A percentile compares a stretch with the other conserved stretches of the same genome.
Evolutionary conservation across 2,113 vertebrate genomes (phyloP).

Genomic region (Coracopsis vasa): DNA sequence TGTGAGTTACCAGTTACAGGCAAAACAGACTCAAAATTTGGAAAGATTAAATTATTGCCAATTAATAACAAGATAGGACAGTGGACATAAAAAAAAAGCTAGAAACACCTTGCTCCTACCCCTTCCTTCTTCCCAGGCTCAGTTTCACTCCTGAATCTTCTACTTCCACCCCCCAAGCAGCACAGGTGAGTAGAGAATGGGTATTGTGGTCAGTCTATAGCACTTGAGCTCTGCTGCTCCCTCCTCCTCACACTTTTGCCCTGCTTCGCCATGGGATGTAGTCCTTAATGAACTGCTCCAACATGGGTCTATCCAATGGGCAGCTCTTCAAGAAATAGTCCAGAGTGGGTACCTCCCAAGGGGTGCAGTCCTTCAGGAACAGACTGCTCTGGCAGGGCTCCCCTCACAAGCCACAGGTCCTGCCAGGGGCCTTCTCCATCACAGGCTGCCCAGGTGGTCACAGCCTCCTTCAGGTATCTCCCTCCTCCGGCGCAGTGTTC

Average conservation of each 20-base stretch:
- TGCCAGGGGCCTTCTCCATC: background rate
- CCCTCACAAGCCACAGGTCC: background rate
- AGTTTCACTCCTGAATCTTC: background rate
- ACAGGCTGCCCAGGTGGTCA: accelerated
- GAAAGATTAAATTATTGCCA: background rate
- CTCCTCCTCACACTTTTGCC: background rate
- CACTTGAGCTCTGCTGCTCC: background rate
- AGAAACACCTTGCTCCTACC: accelerated
- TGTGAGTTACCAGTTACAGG: no score
- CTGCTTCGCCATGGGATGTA: background rate
- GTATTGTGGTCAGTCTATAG: background rate
- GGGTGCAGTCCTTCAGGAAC: background rate
- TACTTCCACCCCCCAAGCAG: background rate
- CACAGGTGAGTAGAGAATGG: background rate
- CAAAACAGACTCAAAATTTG: background rate
- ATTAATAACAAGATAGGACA: background rate
- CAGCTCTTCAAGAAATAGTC: background rate
- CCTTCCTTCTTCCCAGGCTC: background rate
- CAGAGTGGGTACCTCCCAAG: accelerated
- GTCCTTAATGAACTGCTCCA: background rate
- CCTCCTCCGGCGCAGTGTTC: accelerated
- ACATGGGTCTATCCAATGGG: no score
- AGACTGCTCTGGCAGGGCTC: no score
- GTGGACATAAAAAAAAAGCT: background rate
- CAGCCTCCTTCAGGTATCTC: background rate